Base-by-base conservation (phyloP, 2,797 vertebrate genomes). In the Leuciscus waleckii region DNA sequence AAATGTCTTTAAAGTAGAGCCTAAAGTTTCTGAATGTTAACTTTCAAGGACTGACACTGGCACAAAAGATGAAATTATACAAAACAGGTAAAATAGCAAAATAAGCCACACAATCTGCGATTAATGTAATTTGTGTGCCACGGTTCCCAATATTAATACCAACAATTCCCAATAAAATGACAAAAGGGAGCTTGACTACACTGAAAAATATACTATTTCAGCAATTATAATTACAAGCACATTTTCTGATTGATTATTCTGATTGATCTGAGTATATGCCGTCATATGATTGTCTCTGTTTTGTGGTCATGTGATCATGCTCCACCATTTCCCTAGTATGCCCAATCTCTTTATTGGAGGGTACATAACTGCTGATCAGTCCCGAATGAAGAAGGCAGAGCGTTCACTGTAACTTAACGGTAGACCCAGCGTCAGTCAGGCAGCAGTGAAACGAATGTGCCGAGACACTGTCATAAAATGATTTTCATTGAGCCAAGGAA, bases 401-500 rank as follows among this genome's bases (percentile, higher is more conserved):
- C 49, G 10, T n/a, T 43, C 10, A 21, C 58, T 37, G 37, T 0
- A n/a, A 76, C 63, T 73, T 73, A 79, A 82, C 23, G 14, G 16
- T 41, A 81, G 63, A 63, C 41, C 71, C 13, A 43, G 58, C 9
- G 2, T 74, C 56, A 26, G 75, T 74, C 81, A 80, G 58, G 51
- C 43, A 29, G 46, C 2, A 8, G 58, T 81, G 79, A 65, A 46
- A 46, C 29, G 46, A 69, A 39, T 69, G 29, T 69, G 58, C 17
- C 14, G 39, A 75, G 68, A 67, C 68, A 65, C 26, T 16, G 49
- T 69, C 70, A 43, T 69, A 87, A 85, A 87, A 65, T 82, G 67
- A 67, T 68, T 78, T 85, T 85, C 67, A 78, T 74, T 71, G 67
- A 84, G 56, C 65, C 43, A 61, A 85, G 56, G 69, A 81, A 77